Base-by-base conservation (phyloP, 2,888 invertebrate species). In the Eilema sororculum region DNA sequence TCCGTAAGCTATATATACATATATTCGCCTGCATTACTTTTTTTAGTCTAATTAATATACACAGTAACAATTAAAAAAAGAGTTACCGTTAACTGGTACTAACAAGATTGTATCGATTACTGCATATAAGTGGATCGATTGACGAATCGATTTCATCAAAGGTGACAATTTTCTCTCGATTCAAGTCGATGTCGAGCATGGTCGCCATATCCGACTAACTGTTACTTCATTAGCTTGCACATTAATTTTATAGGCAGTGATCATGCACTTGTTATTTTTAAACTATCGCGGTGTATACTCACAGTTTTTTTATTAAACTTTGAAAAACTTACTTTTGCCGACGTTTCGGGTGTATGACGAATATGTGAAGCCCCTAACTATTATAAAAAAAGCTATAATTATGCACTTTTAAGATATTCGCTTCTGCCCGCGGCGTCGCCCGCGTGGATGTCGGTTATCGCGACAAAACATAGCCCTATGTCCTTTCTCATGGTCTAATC, bases 181-280 rank as follows among this genome's bases (percentile, higher is more conserved):
- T 46, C n/a, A n/a, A n/a, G 46, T 20, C 20, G n/a, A 28, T 28
- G 28, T 2, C 9, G 20, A 46, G 16, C 46, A 46, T 20, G 20
- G 20, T 20, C 52, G 52, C 52, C 52, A 52, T 52, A n/a, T 52
- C 52, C 52, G 52, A 52, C 52, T n/a, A 52, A 52, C 52, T n/a
- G 52, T 52, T 9, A 9, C 52, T 46, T 5, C 46, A 46, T 46
- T 20, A 46, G 16, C 41, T 16, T 41, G 16, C 46, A 20, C 20
- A 6, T 20, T 46, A 46, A 16, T 16, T 52, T 52, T 52, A 52
- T n/a, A 52, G n/a, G 52, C 9, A n/a, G 52, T n/a, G 20, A n/a
- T 52, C n/a, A n/a, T n/a, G n/a, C n/a, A n/a, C n/a, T n/a, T n/a
- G n/a, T n/a, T n/a, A n/a, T n/a, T n/a, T n/a, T n/a, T n/a, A n/a